These are phyloP conservation scores for Pristis pectinata DNA, from an alignment of 2,797 vertebrate genomes.

Conservation along the genomic window DNA sequence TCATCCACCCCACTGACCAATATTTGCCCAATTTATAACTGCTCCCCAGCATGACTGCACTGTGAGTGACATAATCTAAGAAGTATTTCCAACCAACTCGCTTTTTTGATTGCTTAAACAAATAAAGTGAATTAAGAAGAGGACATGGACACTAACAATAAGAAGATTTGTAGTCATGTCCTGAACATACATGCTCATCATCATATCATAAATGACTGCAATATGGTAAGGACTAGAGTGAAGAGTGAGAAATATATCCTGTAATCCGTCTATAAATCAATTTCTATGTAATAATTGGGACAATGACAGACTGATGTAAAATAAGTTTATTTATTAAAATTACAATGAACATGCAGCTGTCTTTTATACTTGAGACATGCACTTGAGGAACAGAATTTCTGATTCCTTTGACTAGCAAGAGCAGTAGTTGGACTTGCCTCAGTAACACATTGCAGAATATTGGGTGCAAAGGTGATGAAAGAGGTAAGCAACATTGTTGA, in stretches of 20 bases:
- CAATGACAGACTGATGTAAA: not conserved
- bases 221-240: not conserved
- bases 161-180: not conserved
- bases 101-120: not conserved
- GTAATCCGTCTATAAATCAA: not conserved
- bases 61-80: not conserved
- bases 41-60: not conserved
- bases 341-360: not conserved
- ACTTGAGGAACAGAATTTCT: not conserved
- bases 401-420: not conserved
- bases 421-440: not conserved
- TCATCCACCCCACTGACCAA: not conserved
- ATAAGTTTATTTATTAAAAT: constrained; percentile 22
- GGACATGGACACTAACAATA: not conserved
- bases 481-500: not conserved
- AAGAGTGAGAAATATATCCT: not conserved
- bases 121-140: not conserved
- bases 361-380: not conserved
- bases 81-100: not conserved
- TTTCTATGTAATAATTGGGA: not conserved
- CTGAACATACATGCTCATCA: not conserved
- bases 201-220: not conserved
- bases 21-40: not conserved
- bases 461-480: not conserved
- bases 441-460: not conserved